Base-by-base conservation (phyloP, 2,888 invertebrate genomes). In the Anthrax anthrax region DNA sequence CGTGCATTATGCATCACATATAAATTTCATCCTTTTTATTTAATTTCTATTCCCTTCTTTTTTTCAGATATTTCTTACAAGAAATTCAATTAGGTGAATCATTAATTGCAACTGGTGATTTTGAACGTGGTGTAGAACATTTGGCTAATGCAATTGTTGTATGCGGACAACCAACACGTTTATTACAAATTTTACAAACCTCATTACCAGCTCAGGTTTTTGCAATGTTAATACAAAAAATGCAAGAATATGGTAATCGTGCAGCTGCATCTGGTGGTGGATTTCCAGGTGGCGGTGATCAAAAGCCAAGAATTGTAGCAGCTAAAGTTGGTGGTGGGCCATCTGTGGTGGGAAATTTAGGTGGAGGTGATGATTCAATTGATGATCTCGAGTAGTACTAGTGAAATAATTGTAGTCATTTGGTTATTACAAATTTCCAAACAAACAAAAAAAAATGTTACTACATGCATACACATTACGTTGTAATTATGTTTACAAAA, bases 131-230 rank as follows among this genome's bases (percentile, higher is more conserved):
- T 36, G 88, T 96, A 43, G 92, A 95, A 65, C 97, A 97, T 72
- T 78, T 98, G 55, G 88, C 90, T 39, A 94, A 92, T 69, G 97
- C 97, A 10, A 88, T 98, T n/a, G 87, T 92, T 4, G 88, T 97
- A 23, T 97, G 97, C 64, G 95, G 94, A 13, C 94, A 97, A 54
- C 68, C 69, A 23, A 62, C 66, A 41, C 62, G 66, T 44, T 54
- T 69, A 14, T 53, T 69, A 43, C 67, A 67, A 58, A 64, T 67
- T 50, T 76, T 98, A 46, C 91, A 95, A 70, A 91, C 94, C 70
- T 94, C 96, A 34, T 76, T 98, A 69, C 95, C 97, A 47, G 88
- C 92, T 18, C 87, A 88, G 60, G 88, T 95, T 65, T 97, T 95
- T 77, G 83, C 87, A 59, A 73, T 91, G 60, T 75, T 95, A 23